These are phyloP conservation scores for Camponotus pennsylvanicus DNA, from an alignment of 1,140 invertebrate species.

Conservation along the genomic window DNA sequence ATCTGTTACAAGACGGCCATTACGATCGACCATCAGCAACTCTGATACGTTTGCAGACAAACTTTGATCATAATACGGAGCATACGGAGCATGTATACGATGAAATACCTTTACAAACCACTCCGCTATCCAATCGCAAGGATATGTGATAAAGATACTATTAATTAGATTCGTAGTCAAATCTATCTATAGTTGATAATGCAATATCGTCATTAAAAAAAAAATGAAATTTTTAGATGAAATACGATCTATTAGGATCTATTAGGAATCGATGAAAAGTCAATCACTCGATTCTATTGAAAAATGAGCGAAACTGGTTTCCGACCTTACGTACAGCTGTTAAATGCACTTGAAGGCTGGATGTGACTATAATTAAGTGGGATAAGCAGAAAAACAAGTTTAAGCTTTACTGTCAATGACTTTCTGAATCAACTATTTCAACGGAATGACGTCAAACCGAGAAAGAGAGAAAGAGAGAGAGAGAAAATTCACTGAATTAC, in stretches of 20 bases:
- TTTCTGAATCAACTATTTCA: slow-evolving; percentile 38
- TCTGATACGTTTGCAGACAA: slow-evolving; percentile 62
- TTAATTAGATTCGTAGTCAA: not conserved
- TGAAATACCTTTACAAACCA: slow-evolving; percentile 82
- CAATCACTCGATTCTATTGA: not conserved
- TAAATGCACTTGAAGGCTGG: slow-evolving; percentile 60
- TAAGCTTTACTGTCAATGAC: slow-evolving; percentile 31
- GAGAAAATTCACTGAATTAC: slow-evolving; percentile 5
- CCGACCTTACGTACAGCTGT: slow-evolving; percentile 59
- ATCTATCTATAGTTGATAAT: not conserved
- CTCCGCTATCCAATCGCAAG: slow-evolving; percentile 70
- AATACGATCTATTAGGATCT: not conserved
- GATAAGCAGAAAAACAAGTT: slow-evolving; percentile 23
- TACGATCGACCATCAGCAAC: slow-evolving; percentile 82
- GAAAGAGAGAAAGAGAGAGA: not conserved
- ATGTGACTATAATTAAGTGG: slow-evolving; percentile 26
- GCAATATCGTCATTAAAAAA: not conserved
- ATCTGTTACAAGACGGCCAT: slow-evolving; percentile 81
- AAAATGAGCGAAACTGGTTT: slow-evolving; percentile 69
- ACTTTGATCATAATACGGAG: slow-evolving; percentile 75
- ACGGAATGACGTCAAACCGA: slow-evolving; percentile 39
- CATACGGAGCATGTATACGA: slow-evolving; percentile 84
- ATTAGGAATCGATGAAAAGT: slow-evolving; percentile 22
- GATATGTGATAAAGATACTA: slow-evolving; percentile 64
- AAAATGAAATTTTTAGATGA: not conserved